A percentile compares a stretch with the other conserved stretches of the same genome.
phyloP scores from a whole-genome alignment of 2,888 invertebrate genomes.

The Liopterus haemorrhoidalis region DNA sequence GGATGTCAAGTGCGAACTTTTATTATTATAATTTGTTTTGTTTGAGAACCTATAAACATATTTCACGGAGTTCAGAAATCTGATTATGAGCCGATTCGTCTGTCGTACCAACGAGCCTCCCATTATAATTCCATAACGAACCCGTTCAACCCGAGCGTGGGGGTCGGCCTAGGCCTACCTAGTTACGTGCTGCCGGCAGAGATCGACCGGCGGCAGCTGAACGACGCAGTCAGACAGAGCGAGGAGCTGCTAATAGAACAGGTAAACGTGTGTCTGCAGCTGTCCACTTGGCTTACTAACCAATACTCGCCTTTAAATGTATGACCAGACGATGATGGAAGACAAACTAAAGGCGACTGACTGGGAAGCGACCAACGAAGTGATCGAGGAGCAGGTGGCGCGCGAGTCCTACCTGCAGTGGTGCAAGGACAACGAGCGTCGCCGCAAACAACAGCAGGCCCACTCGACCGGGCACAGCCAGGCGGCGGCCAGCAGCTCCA shows the following conservation, averaged over 20 bases:
- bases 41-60: constrained; percentile 76
- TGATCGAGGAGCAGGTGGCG: constrained; percentile 83
- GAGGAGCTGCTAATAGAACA: constrained; percentile 77
- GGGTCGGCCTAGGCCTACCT: constrained; percentile 79
- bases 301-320: neutral
- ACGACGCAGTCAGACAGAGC: constrained; percentile 69
- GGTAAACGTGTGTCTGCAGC: constrained; percentile 44
- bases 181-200: constrained; percentile 65
- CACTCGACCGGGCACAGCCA: constrained; percentile 42
- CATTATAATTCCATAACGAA: constrained; percentile 87
- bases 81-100: constrained; percentile 70
- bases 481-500: constrained; percentile 43
- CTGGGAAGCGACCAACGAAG: constrained; percentile 87
- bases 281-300: neutral
- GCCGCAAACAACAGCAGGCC: constrained; percentile 41
- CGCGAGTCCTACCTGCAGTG: constrained; percentile 77
- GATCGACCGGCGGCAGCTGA: constrained; percentile 63
- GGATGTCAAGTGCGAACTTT: neutral
- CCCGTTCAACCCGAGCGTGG: constrained; percentile 74
- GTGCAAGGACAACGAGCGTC: constrained; percentile 44
- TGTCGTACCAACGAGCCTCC: constrained; percentile 79
- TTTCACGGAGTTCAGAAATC: constrained; percentile 73
- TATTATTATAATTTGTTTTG: constrained; percentile 10
- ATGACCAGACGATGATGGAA: constrained; percentile 72
- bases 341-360: constrained; percentile 84